These are phyloP conservation scores for Drosophila meridiana DNA, from an alignment of 2,888 invertebrate species.

Conservation along the genomic window DNA sequence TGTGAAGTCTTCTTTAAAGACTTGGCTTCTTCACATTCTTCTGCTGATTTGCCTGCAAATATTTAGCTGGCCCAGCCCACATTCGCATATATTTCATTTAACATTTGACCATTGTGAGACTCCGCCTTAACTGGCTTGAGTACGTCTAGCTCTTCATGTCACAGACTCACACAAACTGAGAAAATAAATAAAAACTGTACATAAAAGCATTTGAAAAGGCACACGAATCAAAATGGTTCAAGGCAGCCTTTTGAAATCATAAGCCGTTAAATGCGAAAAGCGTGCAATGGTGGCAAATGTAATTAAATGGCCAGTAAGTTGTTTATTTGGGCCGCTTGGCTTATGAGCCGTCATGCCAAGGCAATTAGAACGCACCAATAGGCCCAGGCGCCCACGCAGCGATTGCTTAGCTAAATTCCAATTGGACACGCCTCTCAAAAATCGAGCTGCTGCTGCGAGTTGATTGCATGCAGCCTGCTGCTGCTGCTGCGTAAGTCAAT, in stretches of 20 bases:
- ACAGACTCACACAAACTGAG: background rate
- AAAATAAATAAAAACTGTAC: slow-evolving; percentile 1
- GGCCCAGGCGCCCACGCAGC: slow-evolving; percentile 63
- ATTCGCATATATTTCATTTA: background rate
- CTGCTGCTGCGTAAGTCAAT: slow-evolving; percentile 68
- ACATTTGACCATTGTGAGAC: slow-evolving; percentile 1
- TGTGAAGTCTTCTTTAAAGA: background rate
- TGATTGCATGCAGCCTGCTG: slow-evolving; percentile 58
- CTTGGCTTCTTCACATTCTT: background rate
- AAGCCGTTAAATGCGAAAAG: slow-evolving; percentile 27
- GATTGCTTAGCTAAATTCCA: slow-evolving; percentile 28
- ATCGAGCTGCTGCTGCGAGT: slow-evolving; percentile 22
- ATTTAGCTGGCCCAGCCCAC: background rate
- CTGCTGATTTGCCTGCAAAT: background rate
- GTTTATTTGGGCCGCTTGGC: slow-evolving; percentile 18
- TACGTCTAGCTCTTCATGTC: background rate
- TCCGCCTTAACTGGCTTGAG: background rate
- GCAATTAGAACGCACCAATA: slow-evolving; percentile 68
- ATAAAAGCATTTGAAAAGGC: slow-evolving; percentile 16
- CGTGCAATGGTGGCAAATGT: slow-evolving; percentile 37
- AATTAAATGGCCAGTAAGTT: slow-evolving; percentile 41
- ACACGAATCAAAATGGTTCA: slow-evolving; percentile 54
- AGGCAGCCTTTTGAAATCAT: slow-evolving; percentile 47
- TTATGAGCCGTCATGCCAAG: slow-evolving; percentile 47
- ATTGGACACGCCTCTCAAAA: slow-evolving; percentile 52